phyloP scores from a whole-genome alignment of 1,140 invertebrate species.

The Anastrepha obliqua region DNA sequence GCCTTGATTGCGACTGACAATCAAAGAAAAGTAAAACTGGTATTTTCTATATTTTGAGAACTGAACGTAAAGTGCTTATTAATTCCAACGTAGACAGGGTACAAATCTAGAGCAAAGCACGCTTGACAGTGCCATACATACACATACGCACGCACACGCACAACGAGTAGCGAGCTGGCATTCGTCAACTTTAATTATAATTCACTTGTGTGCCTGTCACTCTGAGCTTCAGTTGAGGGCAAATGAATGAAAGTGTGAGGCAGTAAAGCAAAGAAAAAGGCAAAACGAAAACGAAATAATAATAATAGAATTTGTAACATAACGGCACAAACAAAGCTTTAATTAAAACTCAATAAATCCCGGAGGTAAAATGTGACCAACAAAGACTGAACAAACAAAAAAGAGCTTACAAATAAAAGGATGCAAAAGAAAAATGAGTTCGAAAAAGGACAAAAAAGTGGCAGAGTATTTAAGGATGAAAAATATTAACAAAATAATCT shows the following conservation, averaged over 20 bases:
- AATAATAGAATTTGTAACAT: background rate
- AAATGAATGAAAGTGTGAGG: background rate
- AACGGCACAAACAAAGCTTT: constrained; percentile 18
- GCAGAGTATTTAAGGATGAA: background rate
- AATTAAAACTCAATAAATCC: constrained; percentile 49
- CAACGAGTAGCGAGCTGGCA: background rate
- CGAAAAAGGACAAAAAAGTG: background rate
- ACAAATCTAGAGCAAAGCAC: background rate
- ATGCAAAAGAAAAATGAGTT: background rate
- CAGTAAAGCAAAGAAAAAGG: background rate
- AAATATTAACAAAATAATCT: background rate
- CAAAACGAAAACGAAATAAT: background rate
- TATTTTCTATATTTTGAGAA: background rate
- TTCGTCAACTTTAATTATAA: constrained; percentile 40
- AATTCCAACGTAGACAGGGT: constrained; percentile 1
- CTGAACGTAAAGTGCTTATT: constrained; percentile 12
- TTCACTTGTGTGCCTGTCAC: background rate
- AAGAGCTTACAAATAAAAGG: background rate
- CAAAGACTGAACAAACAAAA: background rate
- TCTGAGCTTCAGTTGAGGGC: background rate
- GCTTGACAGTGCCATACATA: background rate
- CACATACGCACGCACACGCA: background rate
- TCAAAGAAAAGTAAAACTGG: background rate
- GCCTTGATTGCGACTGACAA: background rate
- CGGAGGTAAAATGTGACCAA: constrained; percentile 28